A percentile compares a stretch with the other conserved stretches of the same genome.
Conservation (phyloP, 2,113 vertebrate genomes). For the Corythaeola cristata region DNA sequence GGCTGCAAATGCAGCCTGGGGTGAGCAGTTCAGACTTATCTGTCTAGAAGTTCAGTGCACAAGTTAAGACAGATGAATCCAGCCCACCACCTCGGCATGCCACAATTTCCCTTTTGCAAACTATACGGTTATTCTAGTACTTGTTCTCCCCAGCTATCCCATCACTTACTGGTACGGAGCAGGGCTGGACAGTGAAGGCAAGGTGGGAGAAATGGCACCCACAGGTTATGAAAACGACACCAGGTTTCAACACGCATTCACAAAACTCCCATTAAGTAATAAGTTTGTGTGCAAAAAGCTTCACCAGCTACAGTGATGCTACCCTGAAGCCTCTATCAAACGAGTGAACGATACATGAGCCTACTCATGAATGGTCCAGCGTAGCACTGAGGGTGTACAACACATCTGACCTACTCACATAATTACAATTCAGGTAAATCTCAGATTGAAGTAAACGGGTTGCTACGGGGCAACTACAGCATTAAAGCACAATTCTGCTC, state of each 20-base stretch:
- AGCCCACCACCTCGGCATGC: neutral
- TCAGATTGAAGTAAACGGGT: neutral
- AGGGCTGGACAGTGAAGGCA: neutral
- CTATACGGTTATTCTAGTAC: constrained; percentile 46
- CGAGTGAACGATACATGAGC: too few species aligned
- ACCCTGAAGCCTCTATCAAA: too few species aligned
- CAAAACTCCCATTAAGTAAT: too few species aligned
- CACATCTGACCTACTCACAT: too few species aligned
- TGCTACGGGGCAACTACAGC: neutral
- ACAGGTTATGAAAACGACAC: too few species aligned
- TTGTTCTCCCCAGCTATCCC: constrained; percentile 57
- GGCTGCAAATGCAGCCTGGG: neutral
- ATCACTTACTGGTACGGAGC: constrained; percentile 73
- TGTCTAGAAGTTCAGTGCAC: neutral
- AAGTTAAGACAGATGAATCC: neutral
- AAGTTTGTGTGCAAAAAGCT: too few species aligned
- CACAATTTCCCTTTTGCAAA: neutral
- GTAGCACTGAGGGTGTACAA: too few species aligned
- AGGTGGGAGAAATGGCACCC: neutral
- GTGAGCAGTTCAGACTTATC: neutral
- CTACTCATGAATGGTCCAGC: too few species aligned
- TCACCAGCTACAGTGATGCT: too few species aligned
- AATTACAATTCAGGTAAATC: neutral
- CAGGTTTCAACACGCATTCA: too few species aligned
- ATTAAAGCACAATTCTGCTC: neutral